Conservation (phyloP, 2,113 vertebrate genomes). For the Zootoca vivipara region DNA sequence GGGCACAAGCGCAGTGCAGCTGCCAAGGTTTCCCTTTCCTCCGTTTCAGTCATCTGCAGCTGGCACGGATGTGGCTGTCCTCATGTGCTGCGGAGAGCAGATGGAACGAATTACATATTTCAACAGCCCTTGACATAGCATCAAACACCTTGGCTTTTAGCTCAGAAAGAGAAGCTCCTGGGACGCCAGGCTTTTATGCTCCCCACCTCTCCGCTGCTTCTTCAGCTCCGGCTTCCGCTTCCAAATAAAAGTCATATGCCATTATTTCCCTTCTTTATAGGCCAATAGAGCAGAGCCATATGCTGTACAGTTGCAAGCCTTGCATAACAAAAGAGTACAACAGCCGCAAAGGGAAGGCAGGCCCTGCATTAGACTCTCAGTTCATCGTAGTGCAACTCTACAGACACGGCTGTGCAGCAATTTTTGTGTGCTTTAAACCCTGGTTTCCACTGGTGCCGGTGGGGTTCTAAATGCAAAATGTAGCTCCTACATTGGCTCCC, state of each 20-base stretch:
- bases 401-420: rapidly evolving
- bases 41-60: slow-evolving; percentile 54
- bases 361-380: background rate
- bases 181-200: slow-evolving; percentile 17
- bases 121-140: slow-evolving; percentile 69
- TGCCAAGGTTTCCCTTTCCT: slow-evolving; percentile 56
- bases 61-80: slow-evolving; percentile 6
- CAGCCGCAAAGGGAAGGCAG: slow-evolving; percentile 23
- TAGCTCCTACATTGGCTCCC: no score
- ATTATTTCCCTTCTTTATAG: slow-evolving; percentile 57
- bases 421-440: rapidly evolving
- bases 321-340: slow-evolving; percentile 28
- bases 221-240: slow-evolving; percentile 32
- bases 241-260: slow-evolving; percentile 37
- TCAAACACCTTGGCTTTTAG: slow-evolving; percentile 73
- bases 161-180: slow-evolving; percentile 57
- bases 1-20: slow-evolving; percentile 27
- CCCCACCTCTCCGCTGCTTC: background rate
- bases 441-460: background rate
- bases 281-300: slow-evolving; percentile 41
- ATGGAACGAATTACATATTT: slow-evolving; percentile 76
- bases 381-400: background rate
- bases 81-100: slow-evolving; percentile 58
- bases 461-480: background rate
- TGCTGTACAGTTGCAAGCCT: slow-evolving; percentile 43